Evolutionary conservation across 2,113 vertebrate genomes (phyloP).

Genomic region (Perca flavescens): DNA sequence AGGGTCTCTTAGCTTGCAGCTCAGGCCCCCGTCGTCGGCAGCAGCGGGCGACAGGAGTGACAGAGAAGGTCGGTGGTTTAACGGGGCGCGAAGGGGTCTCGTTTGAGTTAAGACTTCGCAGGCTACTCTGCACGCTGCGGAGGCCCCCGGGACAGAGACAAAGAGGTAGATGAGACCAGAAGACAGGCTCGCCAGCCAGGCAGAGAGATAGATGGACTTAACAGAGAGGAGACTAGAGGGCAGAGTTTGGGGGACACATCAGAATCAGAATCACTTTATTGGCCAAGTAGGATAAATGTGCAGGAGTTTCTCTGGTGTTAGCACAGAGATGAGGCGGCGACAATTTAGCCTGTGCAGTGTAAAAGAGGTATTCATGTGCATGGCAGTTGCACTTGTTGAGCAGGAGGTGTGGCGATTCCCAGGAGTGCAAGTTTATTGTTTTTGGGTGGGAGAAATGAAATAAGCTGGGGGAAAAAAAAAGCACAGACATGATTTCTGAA

Average conservation of each 20-base stretch:
- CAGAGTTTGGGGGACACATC: slow-evolving; percentile 67
- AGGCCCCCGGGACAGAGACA: slow-evolving; percentile 74
- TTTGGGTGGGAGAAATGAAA: slow-evolving; percentile 28
- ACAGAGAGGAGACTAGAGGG: slow-evolving; percentile 59
- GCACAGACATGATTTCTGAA: slow-evolving; percentile 36
- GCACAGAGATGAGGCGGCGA: background rate
- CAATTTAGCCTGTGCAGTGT: slow-evolving; percentile 33
- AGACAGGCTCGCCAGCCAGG: slow-evolving; percentile 65
- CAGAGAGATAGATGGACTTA: slow-evolving; percentile 74
- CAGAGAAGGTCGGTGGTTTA: slow-evolving; percentile 83
- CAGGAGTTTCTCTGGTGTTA: slow-evolving; percentile 25
- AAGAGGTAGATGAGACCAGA: slow-evolving; percentile 64
- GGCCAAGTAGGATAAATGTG: slow-evolving; percentile 56
- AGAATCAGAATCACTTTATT: slow-evolving; percentile 64
- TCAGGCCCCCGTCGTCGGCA: slow-evolving; percentile 68
- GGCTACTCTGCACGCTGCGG: slow-evolving; percentile 63
- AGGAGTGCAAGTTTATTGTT: slow-evolving; percentile 4
- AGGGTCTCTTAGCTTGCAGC: slow-evolving; percentile 78
- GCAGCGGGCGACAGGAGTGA: slow-evolving; percentile 72
- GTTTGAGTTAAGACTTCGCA: slow-evolving; percentile 74
- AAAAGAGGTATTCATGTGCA: slow-evolving; percentile 24
- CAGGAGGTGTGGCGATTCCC: slow-evolving; percentile 38
- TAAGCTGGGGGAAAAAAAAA: slow-evolving; percentile 33
- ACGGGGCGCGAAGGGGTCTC: slow-evolving; percentile 77
- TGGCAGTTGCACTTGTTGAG: slow-evolving; percentile 62